These are phyloP conservation scores for Eurystomus glaucurus DNA, from an alignment of 2,797 vertebrate species.

Conservation along the genomic window DNA sequence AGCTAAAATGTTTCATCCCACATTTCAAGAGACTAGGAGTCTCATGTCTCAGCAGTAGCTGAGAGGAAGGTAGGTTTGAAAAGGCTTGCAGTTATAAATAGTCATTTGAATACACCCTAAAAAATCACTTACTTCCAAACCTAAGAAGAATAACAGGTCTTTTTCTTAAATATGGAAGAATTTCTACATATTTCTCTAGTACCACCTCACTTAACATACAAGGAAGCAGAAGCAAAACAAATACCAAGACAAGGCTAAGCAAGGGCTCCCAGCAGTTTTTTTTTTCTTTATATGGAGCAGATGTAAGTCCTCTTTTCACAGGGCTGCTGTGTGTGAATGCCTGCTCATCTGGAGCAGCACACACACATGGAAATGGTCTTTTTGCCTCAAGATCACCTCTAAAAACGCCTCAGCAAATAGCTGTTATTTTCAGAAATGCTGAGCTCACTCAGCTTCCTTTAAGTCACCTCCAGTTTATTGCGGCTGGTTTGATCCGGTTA, in stretches of 20 bases:
- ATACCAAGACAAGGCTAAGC: background rate
- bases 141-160: background rate
- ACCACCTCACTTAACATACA: background rate
- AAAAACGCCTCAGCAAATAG: background rate
- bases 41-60: constrained; percentile 7
- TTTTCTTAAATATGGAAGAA: background rate
- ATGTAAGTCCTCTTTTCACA: background rate
- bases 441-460: background rate
- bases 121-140: background rate
- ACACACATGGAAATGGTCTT: background rate
- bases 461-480: background rate
- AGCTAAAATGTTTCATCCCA: background rate
- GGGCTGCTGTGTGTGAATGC: background rate
- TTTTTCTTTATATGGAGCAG: background rate
- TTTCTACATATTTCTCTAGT: background rate
- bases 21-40: background rate
- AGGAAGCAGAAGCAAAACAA: background rate
- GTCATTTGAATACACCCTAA: background rate
- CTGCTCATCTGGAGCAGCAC: background rate
- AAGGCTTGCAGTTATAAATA: constrained; percentile 4
- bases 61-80: background rate
- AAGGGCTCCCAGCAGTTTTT: background rate
- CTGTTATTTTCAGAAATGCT: background rate
- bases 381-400: background rate
- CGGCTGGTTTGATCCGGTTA: background rate